phyloP scores from a whole-genome alignment of 1,140 invertebrate species.

The Drosophila novamexicana region DNA sequence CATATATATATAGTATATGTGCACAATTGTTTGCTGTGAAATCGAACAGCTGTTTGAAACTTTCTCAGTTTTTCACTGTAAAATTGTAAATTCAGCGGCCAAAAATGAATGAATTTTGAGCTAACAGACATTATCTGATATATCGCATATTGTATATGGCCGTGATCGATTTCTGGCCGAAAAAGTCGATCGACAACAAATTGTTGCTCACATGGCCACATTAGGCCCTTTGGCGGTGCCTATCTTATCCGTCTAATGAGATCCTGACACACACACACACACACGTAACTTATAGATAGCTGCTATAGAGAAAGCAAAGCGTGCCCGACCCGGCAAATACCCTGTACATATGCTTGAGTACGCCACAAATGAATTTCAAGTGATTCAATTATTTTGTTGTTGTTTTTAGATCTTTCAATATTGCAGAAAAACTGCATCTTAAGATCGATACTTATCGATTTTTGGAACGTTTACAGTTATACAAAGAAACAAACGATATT shows the following conservation, averaged over 20 bases:
- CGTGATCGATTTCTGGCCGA: too few relatives aligned
- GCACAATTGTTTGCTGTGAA: conserved; percentile 19
- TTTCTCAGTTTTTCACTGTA: background rate
- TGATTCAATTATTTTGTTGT: too few relatives aligned
- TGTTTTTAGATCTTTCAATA: too few relatives aligned
- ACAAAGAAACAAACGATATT: too few relatives aligned
- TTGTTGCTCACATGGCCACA: conserved; percentile 49
- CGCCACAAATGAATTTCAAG: too few relatives aligned
- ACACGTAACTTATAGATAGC: conserved; percentile 10
- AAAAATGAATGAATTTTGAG: background rate
- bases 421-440: too few relatives aligned
- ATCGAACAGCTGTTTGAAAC: conserved; percentile 27
- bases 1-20: background rate
- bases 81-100: background rate
- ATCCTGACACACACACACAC: conserved; percentile 52
- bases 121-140: background rate
- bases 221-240: conserved; percentile 17
- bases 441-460: background rate
- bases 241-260: conserved; percentile 75
- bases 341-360: background rate
- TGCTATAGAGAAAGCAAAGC: background rate
- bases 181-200: conserved; percentile 29
- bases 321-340: background rate
- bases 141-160: background rate
- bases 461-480: background rate